Percentiles rank a stretch among this genome's conserved stretches.
Evolutionary conservation across 2,888 invertebrate genomes (phyloP).

Genomic region (Polyommatus icarus): DNA sequence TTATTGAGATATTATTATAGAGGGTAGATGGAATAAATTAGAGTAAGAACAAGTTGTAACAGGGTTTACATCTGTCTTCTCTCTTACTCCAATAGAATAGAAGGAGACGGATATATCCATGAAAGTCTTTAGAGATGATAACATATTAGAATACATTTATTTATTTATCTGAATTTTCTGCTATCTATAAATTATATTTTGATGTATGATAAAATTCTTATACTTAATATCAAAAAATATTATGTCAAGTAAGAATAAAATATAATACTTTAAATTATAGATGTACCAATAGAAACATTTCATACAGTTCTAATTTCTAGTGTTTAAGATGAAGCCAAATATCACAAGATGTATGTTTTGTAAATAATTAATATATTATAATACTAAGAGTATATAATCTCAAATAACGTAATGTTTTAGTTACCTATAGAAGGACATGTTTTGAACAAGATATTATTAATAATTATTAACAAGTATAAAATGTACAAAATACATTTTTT

Average conservation of each 20-base stretch:
- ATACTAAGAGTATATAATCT: slow-evolving; percentile 59
- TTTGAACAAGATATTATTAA: slow-evolving; percentile 30
- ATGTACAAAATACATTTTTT: slow-evolving; percentile 2
- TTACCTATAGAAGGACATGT: slow-evolving; percentile 69
- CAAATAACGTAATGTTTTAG: slow-evolving; percentile 58
- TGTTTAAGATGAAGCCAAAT: slow-evolving; percentile 66
- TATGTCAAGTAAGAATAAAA: not conserved
- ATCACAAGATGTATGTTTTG: slow-evolving; percentile 62
- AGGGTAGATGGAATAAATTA: not conserved
- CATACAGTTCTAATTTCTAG: slow-evolving; percentile 48
- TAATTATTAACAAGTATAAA: not conserved
- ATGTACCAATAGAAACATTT: slow-evolving; percentile 45
- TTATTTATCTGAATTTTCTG: not conserved
- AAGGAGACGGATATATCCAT: not conserved
- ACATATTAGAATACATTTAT: not conserved
- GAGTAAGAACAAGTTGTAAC: not conserved
- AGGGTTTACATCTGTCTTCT: slow-evolving; percentile 3
- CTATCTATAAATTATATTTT: not conserved
- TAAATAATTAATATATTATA: slow-evolving; percentile 49
- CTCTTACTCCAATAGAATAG: not conserved
- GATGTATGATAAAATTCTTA: not conserved
- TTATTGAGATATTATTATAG: not conserved
- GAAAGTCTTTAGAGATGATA: not conserved
- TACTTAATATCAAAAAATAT: not conserved
- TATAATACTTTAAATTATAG: not conserved